Base-by-base conservation (phyloP, 2,888 invertebrate species). In the Xanthorhoe spadicearia region DNA sequence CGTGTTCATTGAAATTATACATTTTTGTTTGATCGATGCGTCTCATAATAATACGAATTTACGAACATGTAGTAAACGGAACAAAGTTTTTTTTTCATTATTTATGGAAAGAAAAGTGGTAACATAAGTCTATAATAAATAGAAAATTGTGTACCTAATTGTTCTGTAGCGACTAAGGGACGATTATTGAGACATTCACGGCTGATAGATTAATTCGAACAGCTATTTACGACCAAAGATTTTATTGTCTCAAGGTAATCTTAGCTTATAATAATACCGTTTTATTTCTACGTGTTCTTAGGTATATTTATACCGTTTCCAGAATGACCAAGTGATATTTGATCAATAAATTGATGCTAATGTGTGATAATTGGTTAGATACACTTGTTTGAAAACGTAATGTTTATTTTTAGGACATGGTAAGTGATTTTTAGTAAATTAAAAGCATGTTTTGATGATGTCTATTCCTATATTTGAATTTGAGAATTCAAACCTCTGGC, bases 131-230 rank as follows among this genome's bases (percentile, higher is more conserved):
- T 4, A 2, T 2, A 1, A 43, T 13, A 43, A 43, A 43, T 43
- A 43, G 38, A 43, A 0, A 13, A 10, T 9, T 10, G 9, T 38
- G 35, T 35, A 35, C n/a, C n/a, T 23, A 3, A 23, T 23, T 23
- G 23, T 23, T 23, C 23, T 23, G 23, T 43, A 43, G 9, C 13
- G 32, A 32, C 32, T 32, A 32, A 32, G 7, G 3, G 13, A 43
- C 13, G 13, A 43, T 43, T 10, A 43, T 13, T 43, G 13, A 43
- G 38, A 43, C 38, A 53, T 54, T 86, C 84, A 85, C 83, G 78
- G 80, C 73, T 83, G 87, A 88, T 86, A 89, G 88, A 89, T 88
- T 88, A 83, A 88, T 87, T 86, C 83, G n/a, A n/a, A n/a, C 80
- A 80, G 74, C 81, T 79, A 74, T 86, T 88, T 88, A 87, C 78